phyloP scores from a whole-genome alignment of 1,140 invertebrate genomes.

The Aphelinus certus region DNA sequence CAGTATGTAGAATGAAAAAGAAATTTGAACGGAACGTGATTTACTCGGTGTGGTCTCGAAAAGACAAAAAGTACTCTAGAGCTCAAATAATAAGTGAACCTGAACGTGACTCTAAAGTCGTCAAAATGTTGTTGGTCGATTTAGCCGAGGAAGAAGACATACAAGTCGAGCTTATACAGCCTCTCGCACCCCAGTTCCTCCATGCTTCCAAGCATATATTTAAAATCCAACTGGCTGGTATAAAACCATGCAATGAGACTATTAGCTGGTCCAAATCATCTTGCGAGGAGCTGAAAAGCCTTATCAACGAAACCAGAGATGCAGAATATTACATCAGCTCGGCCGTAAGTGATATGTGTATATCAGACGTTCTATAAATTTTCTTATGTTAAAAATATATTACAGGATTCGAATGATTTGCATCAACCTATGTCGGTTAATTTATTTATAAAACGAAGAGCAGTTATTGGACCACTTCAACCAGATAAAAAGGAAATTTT shows the following conservation, averaged over 20 bases:
- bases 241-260: conserved; percentile 65
- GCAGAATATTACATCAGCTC: conserved; percentile 43
- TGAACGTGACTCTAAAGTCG: neutral
- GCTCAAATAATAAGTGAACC: conserved; percentile 60
- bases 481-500: too few relatives aligned
- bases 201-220: conserved; percentile 62
- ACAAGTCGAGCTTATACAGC: conserved; percentile 54
- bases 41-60: conserved; percentile 48
- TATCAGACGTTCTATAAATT: too few relatives aligned
- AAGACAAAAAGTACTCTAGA: conserved; percentile 66
- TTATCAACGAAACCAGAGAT: conserved; percentile 59
- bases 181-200: conserved; percentile 59
- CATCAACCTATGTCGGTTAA: too few relatives aligned
- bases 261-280: conserved; percentile 66
- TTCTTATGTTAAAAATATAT: too few relatives aligned
- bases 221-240: conserved; percentile 68
- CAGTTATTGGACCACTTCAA: too few relatives aligned
- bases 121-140: conserved; percentile 55
- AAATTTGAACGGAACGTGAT: neutral
- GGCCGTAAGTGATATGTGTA: conserved; percentile 45
- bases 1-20: neutral
- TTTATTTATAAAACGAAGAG: too few relatives aligned
- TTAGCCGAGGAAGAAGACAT: conserved; percentile 64
- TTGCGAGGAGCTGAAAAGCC: conserved; percentile 64
- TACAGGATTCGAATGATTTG: too few relatives aligned